These are phyloP conservation scores for Aurelia sp. DNA, from an alignment of 30 jellyfish, hydroid and myxozoan species.

Conservation along the genomic window DNA sequence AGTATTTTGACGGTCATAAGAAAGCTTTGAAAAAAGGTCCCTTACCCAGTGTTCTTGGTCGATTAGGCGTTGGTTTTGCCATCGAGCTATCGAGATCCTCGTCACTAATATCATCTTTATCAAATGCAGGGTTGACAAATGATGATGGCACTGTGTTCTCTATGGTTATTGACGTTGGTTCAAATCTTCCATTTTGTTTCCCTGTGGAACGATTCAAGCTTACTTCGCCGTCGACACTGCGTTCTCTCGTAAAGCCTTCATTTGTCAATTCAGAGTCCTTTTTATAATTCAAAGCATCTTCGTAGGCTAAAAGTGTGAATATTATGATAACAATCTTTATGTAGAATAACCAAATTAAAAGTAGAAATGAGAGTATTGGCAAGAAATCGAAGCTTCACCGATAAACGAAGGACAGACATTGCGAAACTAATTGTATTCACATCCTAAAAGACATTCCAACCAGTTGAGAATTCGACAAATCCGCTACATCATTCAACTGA, in stretches of 20 bases:
- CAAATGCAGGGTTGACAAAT: slow-evolving; percentile 86
- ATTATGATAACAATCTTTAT: too few species aligned
- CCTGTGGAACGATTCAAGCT: background rate
- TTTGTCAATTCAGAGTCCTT: background rate
- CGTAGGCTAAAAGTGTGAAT: background rate
- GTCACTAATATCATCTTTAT: slow-evolving; percentile 85
- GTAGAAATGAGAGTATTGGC: too few species aligned
- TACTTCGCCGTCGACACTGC: slow-evolving; percentile 63
- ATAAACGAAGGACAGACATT: too few species aligned
- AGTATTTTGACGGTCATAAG: too few species aligned
- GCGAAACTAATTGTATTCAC: too few species aligned
- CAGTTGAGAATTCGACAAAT: too few species aligned
- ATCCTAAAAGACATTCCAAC: too few species aligned
- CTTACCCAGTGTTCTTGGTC: slow-evolving; percentile 79
- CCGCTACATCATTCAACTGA: too few species aligned
- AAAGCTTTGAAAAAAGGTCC: background rate
- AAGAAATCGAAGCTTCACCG: too few species aligned
- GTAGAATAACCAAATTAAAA: too few species aligned
- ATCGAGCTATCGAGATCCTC: slow-evolving; percentile 63
- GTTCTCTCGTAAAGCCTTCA: slow-evolving; percentile 66
- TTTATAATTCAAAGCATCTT: background rate
- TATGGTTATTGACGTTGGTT: slow-evolving; percentile 4
- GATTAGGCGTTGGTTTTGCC: slow-evolving; percentile 62
- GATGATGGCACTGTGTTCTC: slow-evolving; percentile 54
- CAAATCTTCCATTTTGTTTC: background rate